phyloP scores from a whole-genome alignment of 2,797 vertebrate species.

The Valencia hispanica region DNA sequence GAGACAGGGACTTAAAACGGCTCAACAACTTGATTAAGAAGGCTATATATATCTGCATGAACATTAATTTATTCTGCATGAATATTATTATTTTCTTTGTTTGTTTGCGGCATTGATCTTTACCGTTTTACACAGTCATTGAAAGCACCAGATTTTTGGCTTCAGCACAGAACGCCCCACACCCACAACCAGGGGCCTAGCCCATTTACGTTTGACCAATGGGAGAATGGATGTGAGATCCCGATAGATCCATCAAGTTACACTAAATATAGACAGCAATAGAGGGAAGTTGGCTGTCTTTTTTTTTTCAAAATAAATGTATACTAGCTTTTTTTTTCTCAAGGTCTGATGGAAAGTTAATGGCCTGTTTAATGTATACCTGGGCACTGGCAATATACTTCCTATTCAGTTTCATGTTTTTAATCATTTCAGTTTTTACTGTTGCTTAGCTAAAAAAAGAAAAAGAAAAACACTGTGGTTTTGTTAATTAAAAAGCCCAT shows the following conservation, averaged over 20 bases:
- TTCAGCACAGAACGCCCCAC: conserved; percentile 25
- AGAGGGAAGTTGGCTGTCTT: neutral
- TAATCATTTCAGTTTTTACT: neutral
- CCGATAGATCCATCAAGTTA: neutral
- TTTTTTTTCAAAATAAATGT: conserved; percentile 3
- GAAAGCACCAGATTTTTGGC: conserved; percentile 20
- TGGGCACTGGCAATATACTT: neutral
- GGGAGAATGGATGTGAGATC: conserved; percentile 14
- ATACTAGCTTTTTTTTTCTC: neutral
- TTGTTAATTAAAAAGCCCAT: neutral
- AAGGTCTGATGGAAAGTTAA: neutral
- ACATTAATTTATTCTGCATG: neutral
- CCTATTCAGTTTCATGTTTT: neutral
- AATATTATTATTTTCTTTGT: neutral
- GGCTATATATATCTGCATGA: neutral
- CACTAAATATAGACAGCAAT: neutral
- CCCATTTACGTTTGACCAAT: conserved; percentile 54
- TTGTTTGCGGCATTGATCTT: neutral
- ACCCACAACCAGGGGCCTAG: neutral
- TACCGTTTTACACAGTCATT: conserved; percentile 3
- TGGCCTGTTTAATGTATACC: neutral
- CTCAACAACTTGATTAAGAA: too few relatives aligned
- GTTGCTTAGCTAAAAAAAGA: neutral
- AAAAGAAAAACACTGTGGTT: neutral
- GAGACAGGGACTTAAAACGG: too few relatives aligned